Evolutionary conservation across 2,797 vertebrate species (phyloP), one percentile per base, ranked within the genome.

Genomic region (Columba guinea): DNA sequence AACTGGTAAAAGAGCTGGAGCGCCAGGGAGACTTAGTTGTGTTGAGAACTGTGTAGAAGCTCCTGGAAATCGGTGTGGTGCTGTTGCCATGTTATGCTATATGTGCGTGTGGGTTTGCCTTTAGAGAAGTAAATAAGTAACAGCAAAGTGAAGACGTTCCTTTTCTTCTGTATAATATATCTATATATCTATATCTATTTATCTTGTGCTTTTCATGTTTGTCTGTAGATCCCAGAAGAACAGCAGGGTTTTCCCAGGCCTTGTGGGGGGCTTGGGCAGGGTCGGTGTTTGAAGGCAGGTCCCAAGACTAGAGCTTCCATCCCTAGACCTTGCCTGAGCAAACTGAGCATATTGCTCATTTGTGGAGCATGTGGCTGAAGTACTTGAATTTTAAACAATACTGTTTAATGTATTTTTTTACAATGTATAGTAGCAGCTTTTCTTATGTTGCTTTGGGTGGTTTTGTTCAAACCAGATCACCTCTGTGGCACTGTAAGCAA

Each of bases 271-370:
- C 37, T 77, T 65, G 65, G 64, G 35, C 51, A 49, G 55, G 13
- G 10, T 21, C 2, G 52, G 27, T 12, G 1, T 85, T 69, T 62
- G 41, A 63, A 80, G 55, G 73, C 65, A 41, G n/a, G 5, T 78
- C 53, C 49, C 44, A 34, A 52, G 56, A 13, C 56, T n/a, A 37
- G 35, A 78, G 17, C 18, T 75, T 55, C 21, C 10, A 2, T 56
- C n/a, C 22, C 7, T 46, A 35, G 49, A 6, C 27, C 4, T 16
- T 74, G 60, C 14, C 37, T 69, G 5, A 8, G 8, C 48, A 30
- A 26, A 23, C 11, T 5, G 5, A 79, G 24, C 0, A 0, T 56
- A 7, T 34, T 62, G n/a, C 60, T 80, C 24, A 3, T 59, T 32
- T 91, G 35, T 58, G 46, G 64, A 32, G 35, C 20, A 44, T 60